Evolutionary conservation across 2,113 vertebrate species (phyloP), one percentile per base, ranked within the genome.

Genomic region (Dromaius novaehollandiae): DNA sequence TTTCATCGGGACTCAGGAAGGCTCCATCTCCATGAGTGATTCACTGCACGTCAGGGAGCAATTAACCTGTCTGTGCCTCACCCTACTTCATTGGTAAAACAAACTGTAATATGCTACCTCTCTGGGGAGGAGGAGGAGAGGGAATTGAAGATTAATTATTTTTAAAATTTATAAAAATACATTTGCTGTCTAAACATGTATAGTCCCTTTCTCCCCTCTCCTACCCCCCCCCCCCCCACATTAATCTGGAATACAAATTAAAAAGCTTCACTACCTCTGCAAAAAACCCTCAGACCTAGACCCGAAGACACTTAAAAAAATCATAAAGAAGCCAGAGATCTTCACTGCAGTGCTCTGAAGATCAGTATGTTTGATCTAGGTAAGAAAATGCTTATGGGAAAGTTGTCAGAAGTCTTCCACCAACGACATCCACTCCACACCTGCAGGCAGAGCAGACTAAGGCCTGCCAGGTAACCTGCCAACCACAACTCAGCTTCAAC

Each of bases 341-440:
- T 55, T 80, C 34, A 42, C 0, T 77, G 19, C 1, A 0, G 20
- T 44, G 5, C 16, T 94, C 42, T 66, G 30, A 89, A 88, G 69
- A 63, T 20, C 28, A 84, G 20, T 21, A 64, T 0, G 0, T 18
- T 42, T 2, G 0, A 74, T 24, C 24, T 63, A 48, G 78, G 19
- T 20, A 74, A 50, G 53, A 85, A 89, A 87, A 64, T 17, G 14
- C 5, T 34, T 51, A 26, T 0, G 4, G 22, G 17, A 18, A n/a
- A 53, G 26, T 28, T 80, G 40, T 80, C 58, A 46, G 55, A 75
- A 55, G 51, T 56, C 26, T 56, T 55, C 36, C 36, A 22, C 26
- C 20, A 46, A 55, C 55, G 19, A 55, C 30, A 42, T 8, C 38
- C 16, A 6, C 28, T 40, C 28, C 26, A 44, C 16, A 75, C 28